Base-by-base conservation (phyloP, 1,140 invertebrate genomes). In the Trachymyrmex cornetzi region DNA sequence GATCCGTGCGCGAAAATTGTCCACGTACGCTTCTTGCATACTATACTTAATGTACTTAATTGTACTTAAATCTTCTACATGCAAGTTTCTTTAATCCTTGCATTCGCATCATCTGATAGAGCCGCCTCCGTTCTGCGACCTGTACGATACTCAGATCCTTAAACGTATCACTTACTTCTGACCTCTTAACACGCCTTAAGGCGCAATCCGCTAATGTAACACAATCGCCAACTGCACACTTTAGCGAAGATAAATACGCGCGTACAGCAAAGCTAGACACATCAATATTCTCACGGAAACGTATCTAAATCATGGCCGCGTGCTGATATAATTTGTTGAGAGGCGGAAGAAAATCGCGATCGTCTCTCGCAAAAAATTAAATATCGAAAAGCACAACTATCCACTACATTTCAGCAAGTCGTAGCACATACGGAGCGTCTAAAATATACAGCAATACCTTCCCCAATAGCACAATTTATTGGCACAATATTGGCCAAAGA, bases 161-260 rank as follows among this genome's bases (percentile, higher is more conserved):
- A 82, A 72, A 82, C 34, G 3, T 82, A 72, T 82, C 66, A 81
- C 55, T 61, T 59, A 75, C 34, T 50, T 34, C 48, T 55, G 38
- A 38, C n/a, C 55, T 74, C 55, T 75, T 50, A 72, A 72, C n/a
- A n/a, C 69, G 24, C 67, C 55, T 74, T 50, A 50, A 84, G 57
- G 27, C 63, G 48, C 44, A 30, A 48, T 59, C 34, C 66, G 79
- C 79, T 81, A 84, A 74, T 19, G 44, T 84, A 71, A 67, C 80
- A 75, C 55, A 84, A 84, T 84, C 69, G 80, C 69, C 57, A 84
- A 84, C 24, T 61, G 80, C 80, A 84, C 80, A 84, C 55, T 50
- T 84, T 75, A 84, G 80, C 80, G 55, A 75, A 84, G 69, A 75
- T 84, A 84, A 82, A 82, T 82, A 82, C 66, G 53, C 80, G 80